Base-by-base conservation (phyloP, 2,113 vertebrate genomes). In the Lipotes vexillifer region DNA sequence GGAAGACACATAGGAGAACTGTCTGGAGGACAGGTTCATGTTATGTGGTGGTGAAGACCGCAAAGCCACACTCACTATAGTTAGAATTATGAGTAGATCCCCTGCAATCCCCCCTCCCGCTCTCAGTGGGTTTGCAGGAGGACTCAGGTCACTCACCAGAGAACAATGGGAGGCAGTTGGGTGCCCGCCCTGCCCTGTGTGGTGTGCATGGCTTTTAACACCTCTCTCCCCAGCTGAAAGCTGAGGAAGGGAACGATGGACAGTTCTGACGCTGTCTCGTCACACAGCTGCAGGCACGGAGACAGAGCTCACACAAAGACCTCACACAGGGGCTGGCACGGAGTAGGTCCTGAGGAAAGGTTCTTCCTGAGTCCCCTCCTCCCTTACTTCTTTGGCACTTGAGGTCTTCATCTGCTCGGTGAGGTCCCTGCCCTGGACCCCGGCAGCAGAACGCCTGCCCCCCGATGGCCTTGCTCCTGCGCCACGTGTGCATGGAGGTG, bases 111-210 rank as follows among this genome's bases (percentile, higher is more conserved):
- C 6, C 68, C 33, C 8, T 1, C 18, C 27, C 7, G 1, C 11
- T 5, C 29, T 3, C 52, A 36, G 49, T 38, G 25, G 9, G 49
- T 69, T 20, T 61, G 33, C 20, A 74, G 57, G 17, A 18, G n/a
- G 33, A 78, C 9, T 69, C 49, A 61, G 41, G 88, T 49, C 33
- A 4, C 25, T 33, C 15, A 17, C 15, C 15, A 3, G 13, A 49
- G 49, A 14, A 38, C 7, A 49, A 17, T 0, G 13, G 38, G 31
- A 65, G 38, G 61, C 5, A 11, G 36, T 0, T 1, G 14, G 25
- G 20, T 7, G 23, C 27, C 46, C 46, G 2, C 14, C 8, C 33
- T 14, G 52, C n/a, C 15, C 46, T 68, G 31, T 8, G 31, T 4
- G 18, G 25, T 33, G 2, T 25, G 18, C 18, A 33, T 14, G 25